A percentile compares a stretch with the other conserved stretches of the same genome.
Conservation (phyloP, 2,113 vertebrate species). For the Corythoichthys intestinalis region DNA sequence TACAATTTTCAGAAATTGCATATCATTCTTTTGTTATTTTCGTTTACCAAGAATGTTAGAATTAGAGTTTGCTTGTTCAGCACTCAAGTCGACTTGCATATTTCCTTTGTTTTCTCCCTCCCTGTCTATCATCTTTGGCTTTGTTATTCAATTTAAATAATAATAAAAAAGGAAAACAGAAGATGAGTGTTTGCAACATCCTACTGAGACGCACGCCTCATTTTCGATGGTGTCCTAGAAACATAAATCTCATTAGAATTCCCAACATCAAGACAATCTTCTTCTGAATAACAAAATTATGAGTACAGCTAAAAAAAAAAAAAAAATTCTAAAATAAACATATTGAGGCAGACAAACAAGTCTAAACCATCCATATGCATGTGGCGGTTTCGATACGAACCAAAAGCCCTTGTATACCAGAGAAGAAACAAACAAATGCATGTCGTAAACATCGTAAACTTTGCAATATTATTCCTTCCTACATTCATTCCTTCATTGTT, state of each 20-base stretch:
- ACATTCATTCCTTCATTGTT: conserved; percentile 49
- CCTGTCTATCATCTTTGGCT: conserved; percentile 63
- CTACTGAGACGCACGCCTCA: conserved; percentile 71
- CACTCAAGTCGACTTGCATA: conserved; percentile 37
- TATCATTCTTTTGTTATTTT: not conserved
- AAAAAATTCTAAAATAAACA: conserved; percentile 72
- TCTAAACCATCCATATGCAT: conserved; percentile 71
- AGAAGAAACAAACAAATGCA: conserved; percentile 46
- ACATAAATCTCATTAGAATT: conserved; percentile 80
- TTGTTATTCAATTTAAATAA: conserved; percentile 60
- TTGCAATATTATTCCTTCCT: conserved; percentile 16
- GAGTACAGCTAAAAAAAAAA: conserved; percentile 63
- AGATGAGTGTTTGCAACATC: conserved; percentile 62
- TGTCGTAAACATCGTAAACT: conserved; percentile 50
- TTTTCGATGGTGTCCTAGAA: conserved; percentile 76
- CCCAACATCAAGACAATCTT: conserved; percentile 74
- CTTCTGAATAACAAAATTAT: conserved; percentile 67
- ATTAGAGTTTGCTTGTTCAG: conserved; percentile 23
- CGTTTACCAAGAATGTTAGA: not conserved
- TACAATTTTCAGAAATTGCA: not conserved
- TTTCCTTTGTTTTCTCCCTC: conserved; percentile 44
- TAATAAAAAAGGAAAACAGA: conserved; percentile 37
- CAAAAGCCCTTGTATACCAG: conserved; percentile 35
- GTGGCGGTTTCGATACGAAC: conserved; percentile 20
- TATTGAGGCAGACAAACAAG: conserved; percentile 68